Evolutionary conservation across 2,797 vertebrate species (phyloP).

Genomic region (Sebastes nivosus): DNA sequence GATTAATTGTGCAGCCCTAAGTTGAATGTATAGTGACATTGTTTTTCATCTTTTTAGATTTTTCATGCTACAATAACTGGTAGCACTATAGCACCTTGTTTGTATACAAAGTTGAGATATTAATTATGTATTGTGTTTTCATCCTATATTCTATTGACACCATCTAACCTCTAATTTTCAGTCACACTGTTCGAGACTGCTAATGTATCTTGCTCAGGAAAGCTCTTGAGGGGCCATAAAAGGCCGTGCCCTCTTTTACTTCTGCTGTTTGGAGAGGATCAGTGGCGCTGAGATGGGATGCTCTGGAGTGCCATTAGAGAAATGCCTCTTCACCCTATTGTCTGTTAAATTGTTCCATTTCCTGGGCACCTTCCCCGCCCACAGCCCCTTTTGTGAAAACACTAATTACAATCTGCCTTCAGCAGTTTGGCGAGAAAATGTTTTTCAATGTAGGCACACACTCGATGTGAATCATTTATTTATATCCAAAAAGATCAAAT

Average conservation of each 20-base stretch:
- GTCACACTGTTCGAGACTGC: neutral
- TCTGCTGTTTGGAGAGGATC: conserved; percentile 43
- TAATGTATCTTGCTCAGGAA: conserved; percentile 34
- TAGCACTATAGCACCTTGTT: neutral
- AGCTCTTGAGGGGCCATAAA: conserved; percentile 24
- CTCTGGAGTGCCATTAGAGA: conserved; percentile 64
- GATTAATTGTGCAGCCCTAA: no score
- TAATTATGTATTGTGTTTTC: neutral
- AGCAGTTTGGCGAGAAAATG: conserved; percentile 31
- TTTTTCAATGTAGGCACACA: conserved; percentile 12
- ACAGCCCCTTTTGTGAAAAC: conserved; percentile 48
- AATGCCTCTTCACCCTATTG: conserved; percentile 69
- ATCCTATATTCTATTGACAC: neutral
- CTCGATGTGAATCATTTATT: conserved; percentile 40
- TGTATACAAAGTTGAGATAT: neutral
- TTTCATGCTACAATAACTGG: neutral
- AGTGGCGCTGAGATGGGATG: conserved; percentile 32
- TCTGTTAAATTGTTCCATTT: conserved; percentile 75
- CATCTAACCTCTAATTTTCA: conserved; percentile 1
- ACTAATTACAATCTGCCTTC: conserved; percentile 36
- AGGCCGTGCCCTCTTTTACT: conserved; percentile 27
- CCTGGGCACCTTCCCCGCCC: conserved; percentile 53
- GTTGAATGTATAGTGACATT: neutral
- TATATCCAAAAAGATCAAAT: neutral
- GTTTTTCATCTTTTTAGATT: neutral